These are phyloP conservation scores for Rhagium mordax DNA, from an alignment of 2,888 invertebrate species.

Conservation along the genomic window DNA sequence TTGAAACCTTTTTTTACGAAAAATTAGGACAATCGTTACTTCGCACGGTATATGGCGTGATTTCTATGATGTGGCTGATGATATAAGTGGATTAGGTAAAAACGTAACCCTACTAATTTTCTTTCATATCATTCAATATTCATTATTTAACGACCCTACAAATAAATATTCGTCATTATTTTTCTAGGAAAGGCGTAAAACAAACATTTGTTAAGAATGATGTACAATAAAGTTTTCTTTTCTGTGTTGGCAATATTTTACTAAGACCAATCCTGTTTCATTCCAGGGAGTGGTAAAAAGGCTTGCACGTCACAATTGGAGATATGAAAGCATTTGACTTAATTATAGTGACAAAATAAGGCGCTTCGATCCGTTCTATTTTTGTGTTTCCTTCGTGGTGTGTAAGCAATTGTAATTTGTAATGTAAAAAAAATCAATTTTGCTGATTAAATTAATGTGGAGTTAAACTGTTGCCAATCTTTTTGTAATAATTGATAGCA, in stretches of 20 bases:
- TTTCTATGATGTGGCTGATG: neutral
- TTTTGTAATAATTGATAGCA: neutral
- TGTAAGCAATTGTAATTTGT: neutral
- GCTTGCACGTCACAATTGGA: conserved; percentile 30
- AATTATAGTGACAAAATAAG: conserved; percentile 36
- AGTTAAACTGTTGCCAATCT: neutral
- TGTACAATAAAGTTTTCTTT: neutral
- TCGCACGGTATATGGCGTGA: neutral
- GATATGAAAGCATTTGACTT: conserved; percentile 37
- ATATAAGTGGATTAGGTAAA: neutral
- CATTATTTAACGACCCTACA: neutral
- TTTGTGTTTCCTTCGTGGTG: conserved; percentile 1
- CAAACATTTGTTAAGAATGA: neutral
- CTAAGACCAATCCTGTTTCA: conserved; percentile 38
- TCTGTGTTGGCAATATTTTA: conserved; percentile 11
- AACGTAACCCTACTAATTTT: neutral
- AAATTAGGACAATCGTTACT: neutral
- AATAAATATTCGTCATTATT: neutral
- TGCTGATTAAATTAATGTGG: neutral
- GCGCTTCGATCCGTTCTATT: conserved; percentile 30
- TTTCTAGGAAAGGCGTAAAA: neutral
- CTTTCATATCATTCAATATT: neutral
- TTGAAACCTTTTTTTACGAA: too few relatives aligned
- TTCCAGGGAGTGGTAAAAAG: conserved; percentile 41
- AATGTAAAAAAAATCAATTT: neutral